Evolutionary conservation across 2,888 invertebrate species (phyloP).

Genomic region (Fragum fragum): DNA sequence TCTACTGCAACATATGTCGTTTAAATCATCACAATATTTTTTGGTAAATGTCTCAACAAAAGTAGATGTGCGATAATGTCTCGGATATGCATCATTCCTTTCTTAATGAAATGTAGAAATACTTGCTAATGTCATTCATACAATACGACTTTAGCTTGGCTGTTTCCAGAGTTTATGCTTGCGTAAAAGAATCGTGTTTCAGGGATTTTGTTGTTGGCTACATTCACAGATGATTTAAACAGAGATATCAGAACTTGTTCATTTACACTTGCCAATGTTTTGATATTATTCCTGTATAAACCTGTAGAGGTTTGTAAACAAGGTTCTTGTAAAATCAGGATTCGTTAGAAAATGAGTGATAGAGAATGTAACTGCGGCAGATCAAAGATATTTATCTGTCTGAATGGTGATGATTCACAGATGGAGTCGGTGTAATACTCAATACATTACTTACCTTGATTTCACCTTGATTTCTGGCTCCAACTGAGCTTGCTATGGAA

Average conservation of each 20-base stretch:
- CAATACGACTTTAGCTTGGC: too few species aligned
- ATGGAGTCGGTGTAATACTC: constrained; percentile 1
- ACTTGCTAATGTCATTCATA: neutral
- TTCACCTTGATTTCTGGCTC: constrained; percentile 15
- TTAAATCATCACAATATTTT: neutral
- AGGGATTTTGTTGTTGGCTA: too few species aligned
- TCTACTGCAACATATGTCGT: neutral
- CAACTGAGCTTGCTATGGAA: neutral
- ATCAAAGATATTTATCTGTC: constrained; percentile 23
- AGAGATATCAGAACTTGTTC: neutral
- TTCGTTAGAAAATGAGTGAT: neutral
- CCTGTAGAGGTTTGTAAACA: neutral
- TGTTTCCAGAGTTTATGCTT: too few species aligned
- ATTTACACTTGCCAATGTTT: neutral
- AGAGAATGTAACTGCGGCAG: constrained; percentile 17
- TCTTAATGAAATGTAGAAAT: neutral
- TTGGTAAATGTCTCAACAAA: neutral
- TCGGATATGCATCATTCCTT: neutral
- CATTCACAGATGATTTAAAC: too few species aligned
- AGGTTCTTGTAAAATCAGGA: neutral
- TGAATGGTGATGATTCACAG: constrained; percentile 19
- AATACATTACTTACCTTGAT: neutral
- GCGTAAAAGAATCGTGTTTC: too few species aligned
- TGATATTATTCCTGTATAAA: neutral
- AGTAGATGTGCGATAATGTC: neutral